Evolutionary conservation across 2,797 vertebrate genomes (phyloP), one percentile per base, ranked within the genome.

Genomic region (Ceyx erithaca): DNA sequence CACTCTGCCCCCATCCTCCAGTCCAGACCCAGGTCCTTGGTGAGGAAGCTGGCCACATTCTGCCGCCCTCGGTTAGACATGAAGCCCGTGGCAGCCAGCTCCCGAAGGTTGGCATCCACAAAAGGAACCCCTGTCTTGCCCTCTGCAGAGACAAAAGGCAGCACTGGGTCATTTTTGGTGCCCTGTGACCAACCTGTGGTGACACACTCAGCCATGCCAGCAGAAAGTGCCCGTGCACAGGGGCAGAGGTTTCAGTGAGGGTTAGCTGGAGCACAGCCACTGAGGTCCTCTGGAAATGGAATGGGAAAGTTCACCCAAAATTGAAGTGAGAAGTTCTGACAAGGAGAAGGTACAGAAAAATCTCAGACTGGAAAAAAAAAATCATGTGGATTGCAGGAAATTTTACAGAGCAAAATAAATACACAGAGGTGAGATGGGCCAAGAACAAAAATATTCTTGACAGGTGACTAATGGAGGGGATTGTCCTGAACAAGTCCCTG

Each of bases 1-100:
- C 98, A 98, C 77, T 98, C 98, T 4, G 98, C 98, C 28, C 98
- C 98, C 97, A 98, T 98, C 94, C 98, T 98, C 98, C 98, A 98
- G 90, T 98, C 98, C 73, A 98, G 97, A 7, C 98, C 97, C 91
- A 99, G 93, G 94, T 98, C 98, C 91, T 99, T 98, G 30, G 98
- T 98, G 69, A 98, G 98, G 88, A 99, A 99, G 93, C 98, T 98
- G 55, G 98, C 98, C 0, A 98, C 98, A 2, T 98, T 98, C 93
- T 98, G 98, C 12, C 98, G 96, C 83, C 98, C 98, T 90, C 98
- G 97, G 97, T 98, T 98, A 58, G 98, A 98, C 98, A 98, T 98
- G 94, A 98, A 99, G 76, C 98, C 98, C 0, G 98, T 98, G 43
- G 96, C 93, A 1, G 97, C 97, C 94, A 98, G 81, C 95, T 98